These are phyloP conservation scores for Tolypeutes matacus DNA, from an alignment of 2,797 vertebrate genomes.

Conservation along the genomic window DNA sequence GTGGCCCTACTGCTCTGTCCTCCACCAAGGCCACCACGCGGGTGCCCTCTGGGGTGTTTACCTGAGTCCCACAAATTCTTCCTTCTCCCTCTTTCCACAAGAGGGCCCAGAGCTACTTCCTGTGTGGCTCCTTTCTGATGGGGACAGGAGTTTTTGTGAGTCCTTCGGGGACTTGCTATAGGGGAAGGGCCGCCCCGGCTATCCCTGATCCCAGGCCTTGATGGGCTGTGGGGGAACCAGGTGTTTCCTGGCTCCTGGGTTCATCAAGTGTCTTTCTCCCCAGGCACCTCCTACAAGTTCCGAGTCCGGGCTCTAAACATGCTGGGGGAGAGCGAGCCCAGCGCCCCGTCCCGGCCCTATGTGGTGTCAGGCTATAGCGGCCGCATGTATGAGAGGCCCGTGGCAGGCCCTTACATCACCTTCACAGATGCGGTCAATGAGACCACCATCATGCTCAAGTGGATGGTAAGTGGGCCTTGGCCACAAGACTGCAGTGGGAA, in stretches of 20 bases:
- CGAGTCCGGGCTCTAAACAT: slow-evolving; percentile 97
- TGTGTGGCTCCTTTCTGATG: background rate
- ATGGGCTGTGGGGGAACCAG: too few species aligned
- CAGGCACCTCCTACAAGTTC: slow-evolving; percentile 97
- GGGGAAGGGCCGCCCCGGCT: background rate
- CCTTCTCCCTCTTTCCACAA: background rate
- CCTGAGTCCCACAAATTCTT: background rate
- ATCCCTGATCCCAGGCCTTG: background rate
- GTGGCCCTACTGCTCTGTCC: background rate
- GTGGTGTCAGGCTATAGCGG: slow-evolving; percentile 93
- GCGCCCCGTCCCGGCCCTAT: slow-evolving; percentile 95
- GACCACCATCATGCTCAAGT: slow-evolving; percentile 98
- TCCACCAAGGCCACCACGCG: rapidly evolving
- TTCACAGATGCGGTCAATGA: slow-evolving; percentile 98
- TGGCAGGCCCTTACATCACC: slow-evolving; percentile 98
- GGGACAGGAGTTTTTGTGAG: background rate
- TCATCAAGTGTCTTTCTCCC: background rate
- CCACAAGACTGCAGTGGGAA: rapidly evolving
- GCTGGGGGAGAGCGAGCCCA: slow-evolving; percentile 96
- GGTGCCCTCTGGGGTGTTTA: background rate
- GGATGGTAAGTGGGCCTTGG: slow-evolving; percentile 92
- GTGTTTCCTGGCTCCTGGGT: background rate
- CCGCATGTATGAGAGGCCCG: slow-evolving; percentile 93
- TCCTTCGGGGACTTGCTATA: background rate
- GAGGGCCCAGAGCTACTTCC: background rate